A percentile compares a stretch with the other conserved stretches of the same genome.
Conservation (phyloP, 2,113 vertebrate species). For the Phaethornis superciliosus region DNA sequence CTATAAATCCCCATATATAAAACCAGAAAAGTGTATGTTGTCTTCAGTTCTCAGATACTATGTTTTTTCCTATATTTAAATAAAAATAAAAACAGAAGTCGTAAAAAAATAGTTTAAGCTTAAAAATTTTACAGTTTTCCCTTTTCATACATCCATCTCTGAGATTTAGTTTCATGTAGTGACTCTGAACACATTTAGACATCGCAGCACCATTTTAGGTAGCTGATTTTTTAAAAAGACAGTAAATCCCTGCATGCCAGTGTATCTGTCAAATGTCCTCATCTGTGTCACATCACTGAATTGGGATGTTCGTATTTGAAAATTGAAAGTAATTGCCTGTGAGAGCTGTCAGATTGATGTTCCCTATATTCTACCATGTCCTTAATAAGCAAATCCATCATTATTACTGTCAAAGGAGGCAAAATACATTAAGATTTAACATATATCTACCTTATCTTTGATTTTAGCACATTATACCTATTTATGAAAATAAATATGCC, state of each 20-base stretch:
- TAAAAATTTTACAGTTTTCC: not conserved
- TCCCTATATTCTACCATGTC: not conserved
- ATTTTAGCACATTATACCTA: not conserved
- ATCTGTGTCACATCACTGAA: not conserved
- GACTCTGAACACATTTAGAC: not conserved
- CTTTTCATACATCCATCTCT: not conserved
- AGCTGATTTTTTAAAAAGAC: not conserved
- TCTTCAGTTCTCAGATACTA: not conserved
- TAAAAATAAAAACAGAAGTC: not conserved
- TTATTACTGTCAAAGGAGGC: not conserved
- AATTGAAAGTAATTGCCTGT: slow-evolving; percentile 10
- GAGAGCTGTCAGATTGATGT: not conserved
- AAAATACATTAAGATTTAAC: not conserved
- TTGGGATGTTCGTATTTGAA: not conserved
- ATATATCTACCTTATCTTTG: not conserved
- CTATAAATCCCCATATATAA: not conserved
- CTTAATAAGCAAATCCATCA: not conserved
- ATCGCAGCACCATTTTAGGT: not conserved
- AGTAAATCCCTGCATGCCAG: not conserved
- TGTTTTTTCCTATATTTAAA: not conserved
- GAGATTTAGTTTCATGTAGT: not conserved
- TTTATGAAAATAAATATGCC: not conserved
- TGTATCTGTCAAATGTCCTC: not conserved
- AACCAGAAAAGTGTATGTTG: not conserved
- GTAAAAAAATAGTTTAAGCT: not conserved